Conservation (phyloP, 1,140 invertebrate species). For the Aphelenchoides fujianensis region DNA sequence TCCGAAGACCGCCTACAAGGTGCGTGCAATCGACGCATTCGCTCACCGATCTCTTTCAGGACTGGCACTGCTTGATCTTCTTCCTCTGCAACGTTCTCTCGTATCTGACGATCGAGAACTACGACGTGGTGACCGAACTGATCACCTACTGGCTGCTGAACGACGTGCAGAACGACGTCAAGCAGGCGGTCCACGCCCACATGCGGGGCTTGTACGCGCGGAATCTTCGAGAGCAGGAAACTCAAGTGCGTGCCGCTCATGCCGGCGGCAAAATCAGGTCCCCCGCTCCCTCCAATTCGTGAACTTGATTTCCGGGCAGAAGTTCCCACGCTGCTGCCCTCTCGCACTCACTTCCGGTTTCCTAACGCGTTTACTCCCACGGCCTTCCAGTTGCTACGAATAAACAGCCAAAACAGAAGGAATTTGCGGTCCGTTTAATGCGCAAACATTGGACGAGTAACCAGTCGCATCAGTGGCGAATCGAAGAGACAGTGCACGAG, state of each 20-base stretch:
- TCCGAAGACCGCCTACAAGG: conserved; percentile 17
- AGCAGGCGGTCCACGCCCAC: conserved; percentile 32
- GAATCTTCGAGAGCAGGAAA: conserved; percentile 31
- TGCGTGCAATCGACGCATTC: neutral
- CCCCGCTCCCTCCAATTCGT: neutral
- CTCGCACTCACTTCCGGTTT: neutral
- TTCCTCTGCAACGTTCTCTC: conserved; percentile 48
- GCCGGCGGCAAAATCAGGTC: neutral
- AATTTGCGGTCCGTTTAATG: too few species aligned
- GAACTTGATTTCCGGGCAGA: neutral
- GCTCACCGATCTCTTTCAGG: conserved; percentile 22
- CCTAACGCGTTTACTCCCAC: neutral
- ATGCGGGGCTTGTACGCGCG: conserved; percentile 31
- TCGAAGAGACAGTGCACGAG: too few species aligned
- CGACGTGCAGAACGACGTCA: conserved; percentile 42
- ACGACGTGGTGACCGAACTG: conserved; percentile 41
- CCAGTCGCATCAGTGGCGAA: too few species aligned
- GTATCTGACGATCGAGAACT: conserved; percentile 48
- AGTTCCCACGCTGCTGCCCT: neutral
- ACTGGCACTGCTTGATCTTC: conserved; percentile 49
- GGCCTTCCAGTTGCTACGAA: too few species aligned
- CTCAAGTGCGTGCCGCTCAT: too few species aligned
- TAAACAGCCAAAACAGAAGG: too few species aligned
- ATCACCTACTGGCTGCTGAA: conserved; percentile 43
- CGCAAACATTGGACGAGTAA: too few species aligned